These are phyloP conservation scores for Nycticryphes semicollaris DNA, from an alignment of 2,113 vertebrate species.

Conservation along the genomic window DNA sequence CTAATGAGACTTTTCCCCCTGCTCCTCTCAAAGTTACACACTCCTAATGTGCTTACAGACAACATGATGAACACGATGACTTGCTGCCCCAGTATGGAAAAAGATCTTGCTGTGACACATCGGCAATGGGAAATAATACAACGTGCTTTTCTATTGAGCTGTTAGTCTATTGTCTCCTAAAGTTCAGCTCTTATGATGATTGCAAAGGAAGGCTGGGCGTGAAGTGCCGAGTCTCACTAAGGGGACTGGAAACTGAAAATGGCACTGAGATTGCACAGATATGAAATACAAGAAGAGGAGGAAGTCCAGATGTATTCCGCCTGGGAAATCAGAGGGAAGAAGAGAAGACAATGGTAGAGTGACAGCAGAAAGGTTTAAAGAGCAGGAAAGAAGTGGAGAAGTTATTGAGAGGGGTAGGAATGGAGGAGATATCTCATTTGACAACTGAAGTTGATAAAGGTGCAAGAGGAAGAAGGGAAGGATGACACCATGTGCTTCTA, in stretches of 20 bases:
- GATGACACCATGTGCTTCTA: not conserved
- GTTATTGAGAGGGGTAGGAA: not conserved
- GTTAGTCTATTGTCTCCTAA: not conserved
- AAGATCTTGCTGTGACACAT: not conserved
- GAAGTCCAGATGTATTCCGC: not conserved
- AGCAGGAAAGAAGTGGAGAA: not conserved
- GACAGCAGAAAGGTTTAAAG: not conserved
- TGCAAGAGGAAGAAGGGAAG: not conserved
- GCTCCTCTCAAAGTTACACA: not conserved
- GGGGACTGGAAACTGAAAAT: not conserved
- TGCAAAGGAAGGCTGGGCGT: not conserved
- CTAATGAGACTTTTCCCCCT: not conserved
- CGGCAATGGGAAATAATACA: not conserved
- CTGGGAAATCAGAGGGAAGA: not conserved
- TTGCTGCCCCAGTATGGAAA: not conserved
- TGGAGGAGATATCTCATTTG: not conserved
- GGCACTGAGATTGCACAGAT: not conserved
- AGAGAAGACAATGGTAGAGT: not conserved
- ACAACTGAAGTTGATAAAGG: not conserved
- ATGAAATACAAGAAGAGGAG: not conserved
- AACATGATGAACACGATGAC: not conserved
- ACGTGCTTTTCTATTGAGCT: not conserved
- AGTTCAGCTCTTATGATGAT: not conserved
- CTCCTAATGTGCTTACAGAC: not conserved
- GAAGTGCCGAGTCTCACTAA: not conserved